These are phyloP conservation scores for Pogonognathellus flavescens DNA, from an alignment of 1,140 invertebrate species.

Conservation along the genomic window DNA sequence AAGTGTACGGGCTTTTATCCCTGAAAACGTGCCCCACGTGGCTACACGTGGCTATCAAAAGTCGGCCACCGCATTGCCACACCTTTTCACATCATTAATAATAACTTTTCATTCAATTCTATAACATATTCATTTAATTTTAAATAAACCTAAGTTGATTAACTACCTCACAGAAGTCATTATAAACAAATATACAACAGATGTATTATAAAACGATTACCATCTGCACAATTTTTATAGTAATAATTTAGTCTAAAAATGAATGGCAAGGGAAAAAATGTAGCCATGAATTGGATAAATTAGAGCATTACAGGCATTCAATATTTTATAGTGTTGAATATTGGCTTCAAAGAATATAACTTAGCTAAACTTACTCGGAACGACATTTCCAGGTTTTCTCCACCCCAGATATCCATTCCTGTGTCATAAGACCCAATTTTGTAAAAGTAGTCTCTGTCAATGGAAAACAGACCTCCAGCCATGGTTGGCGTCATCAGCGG, in stretches of 20 bases:
- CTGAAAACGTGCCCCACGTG: conserved; percentile 99
- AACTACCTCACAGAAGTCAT: background rate
- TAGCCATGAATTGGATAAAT: too few relatives aligned
- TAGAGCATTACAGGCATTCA: too few relatives aligned
- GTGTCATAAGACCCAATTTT: conserved; percentile 97
- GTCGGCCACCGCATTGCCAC: conserved; percentile 96
- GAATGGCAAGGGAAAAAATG: too few relatives aligned
- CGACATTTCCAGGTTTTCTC: conserved; percentile 99
- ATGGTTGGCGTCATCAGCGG: conserved; percentile 96
- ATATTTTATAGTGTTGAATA: too few relatives aligned
- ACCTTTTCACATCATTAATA: conserved; percentile 77
- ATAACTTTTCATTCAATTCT: conserved; percentile 8
- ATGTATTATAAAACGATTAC: too few relatives aligned
- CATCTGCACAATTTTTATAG: too few relatives aligned
- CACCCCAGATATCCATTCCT: conserved; percentile 99
- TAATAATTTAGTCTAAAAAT: too few relatives aligned
- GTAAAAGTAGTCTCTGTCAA: conserved; percentile 97
- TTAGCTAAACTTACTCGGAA: conserved; percentile 84
- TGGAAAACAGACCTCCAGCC: conserved; percentile 98
- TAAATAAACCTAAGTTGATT: too few relatives aligned
- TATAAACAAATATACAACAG: too few relatives aligned
- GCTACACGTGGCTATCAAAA: conserved; percentile 92
- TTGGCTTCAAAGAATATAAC: background rate
- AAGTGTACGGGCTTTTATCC: conserved; percentile 99
- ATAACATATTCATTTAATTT: too few relatives aligned